Evolutionary conservation across 23 tunicate species (phyloP).

Genomic region (Aplidium turbinatum): DNA sequence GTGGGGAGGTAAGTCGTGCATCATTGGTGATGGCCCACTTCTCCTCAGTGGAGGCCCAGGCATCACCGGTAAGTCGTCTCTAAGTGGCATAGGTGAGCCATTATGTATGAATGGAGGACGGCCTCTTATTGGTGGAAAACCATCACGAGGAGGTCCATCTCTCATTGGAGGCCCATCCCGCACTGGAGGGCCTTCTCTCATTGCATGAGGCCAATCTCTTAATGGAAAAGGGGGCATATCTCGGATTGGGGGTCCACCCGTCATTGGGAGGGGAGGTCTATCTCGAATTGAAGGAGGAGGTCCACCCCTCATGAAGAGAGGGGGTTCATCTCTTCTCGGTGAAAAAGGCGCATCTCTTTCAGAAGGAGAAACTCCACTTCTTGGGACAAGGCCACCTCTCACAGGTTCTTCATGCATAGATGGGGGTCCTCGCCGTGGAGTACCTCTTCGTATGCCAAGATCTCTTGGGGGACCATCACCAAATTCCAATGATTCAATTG

Average conservation of each 20-base stretch:
- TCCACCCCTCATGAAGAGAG: slow-evolving; percentile 12
- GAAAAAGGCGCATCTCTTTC: slow-evolving; percentile 21
- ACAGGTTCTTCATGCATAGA: not conserved
- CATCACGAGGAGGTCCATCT: slow-evolving; percentile 13
- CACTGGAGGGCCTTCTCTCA: not conserved
- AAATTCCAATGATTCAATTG: not conserved
- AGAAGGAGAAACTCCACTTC: slow-evolving; percentile 1
- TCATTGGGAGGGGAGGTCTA: slow-evolving; percentile 1
- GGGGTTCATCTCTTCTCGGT: slow-evolving; percentile 3
- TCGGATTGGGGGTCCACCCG: slow-evolving; percentile 19
- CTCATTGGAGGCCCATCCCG: slow-evolving; percentile 17
- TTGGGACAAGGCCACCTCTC: slow-evolving; percentile 10
- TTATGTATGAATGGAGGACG: not conserved
- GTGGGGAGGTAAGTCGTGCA: slow-evolving; percentile 11
- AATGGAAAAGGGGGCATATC: slow-evolving; percentile 16
- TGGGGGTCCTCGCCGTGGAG: not conserved
- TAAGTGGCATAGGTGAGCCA: no score
- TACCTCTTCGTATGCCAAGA: not conserved
- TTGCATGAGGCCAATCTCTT: no score
- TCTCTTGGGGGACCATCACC: not conserved
- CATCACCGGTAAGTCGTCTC: no score
- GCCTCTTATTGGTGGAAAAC: slow-evolving; percentile 5
- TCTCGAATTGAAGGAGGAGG: slow-evolving; percentile 49
- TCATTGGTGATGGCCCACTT: slow-evolving; percentile 35
- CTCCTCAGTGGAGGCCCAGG: not conserved